Base-by-base conservation (phyloP, 2,888 invertebrate species). In the Orchestes rusci region DNA sequence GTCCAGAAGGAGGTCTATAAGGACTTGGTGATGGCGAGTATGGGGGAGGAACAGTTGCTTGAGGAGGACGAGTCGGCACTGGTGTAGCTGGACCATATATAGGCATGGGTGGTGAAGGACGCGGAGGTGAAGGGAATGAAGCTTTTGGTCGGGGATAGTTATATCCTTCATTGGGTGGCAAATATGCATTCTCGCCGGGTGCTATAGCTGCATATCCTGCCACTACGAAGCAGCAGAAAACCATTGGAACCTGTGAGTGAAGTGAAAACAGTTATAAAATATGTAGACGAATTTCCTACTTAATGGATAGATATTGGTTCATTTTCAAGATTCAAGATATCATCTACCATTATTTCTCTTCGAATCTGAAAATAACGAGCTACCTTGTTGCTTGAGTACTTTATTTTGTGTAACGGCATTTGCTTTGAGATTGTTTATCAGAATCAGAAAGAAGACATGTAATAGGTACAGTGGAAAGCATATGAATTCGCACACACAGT, bases 171-270 rank as follows among this genome's bases (percentile, higher is more conserved):
- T 75, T 78, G 3, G 77, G 77, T 15, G 88, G 88, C 39, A 88
- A 74, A 69, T 88, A 88, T 43, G 81, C 81, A 62, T 84, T 82
- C 48, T 79, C 77, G 10, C 81, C 81, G 2, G 81, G 79, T 32
- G 74, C 71, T 39, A 76, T 73, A 54, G 77, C 71, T 51, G 73
- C 74, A 39, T 55, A 54, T 50, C 73, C 59, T 45, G 71, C 59
- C 38, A 69, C 65, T 36, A 70, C 66, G 5, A 71, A 67, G 45
- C 74, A 68, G 44, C 72, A 59, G 44, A 72, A 65, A 15, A 72
- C 66, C 39, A 75, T 59, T 60, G 69, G 67, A 68, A 76, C 71
- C 77, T 79, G 72, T n/a, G n/a, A n/a, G n/a, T n/a, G n/a, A n/a
- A n/a, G n/a, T n/a, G n/a, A n/a, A n/a, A n/a, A n/a, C n/a, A n/a